phyloP scores from a whole-genome alignment of 2,113 vertebrate species.

The Gasterosteus nipponicus region DNA sequence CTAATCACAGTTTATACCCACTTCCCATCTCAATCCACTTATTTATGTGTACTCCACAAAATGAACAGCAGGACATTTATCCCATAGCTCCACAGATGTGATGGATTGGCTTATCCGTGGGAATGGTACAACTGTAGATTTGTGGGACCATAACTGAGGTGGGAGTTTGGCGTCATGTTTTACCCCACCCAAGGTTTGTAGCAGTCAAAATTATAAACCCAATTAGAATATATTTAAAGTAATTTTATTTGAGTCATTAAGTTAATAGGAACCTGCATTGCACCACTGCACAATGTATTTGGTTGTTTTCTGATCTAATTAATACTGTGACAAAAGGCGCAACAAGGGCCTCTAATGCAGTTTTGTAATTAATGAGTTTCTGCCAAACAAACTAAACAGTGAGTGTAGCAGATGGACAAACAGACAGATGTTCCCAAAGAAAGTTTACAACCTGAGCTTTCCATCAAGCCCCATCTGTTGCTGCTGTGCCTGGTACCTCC shows the following conservation, averaged over 20 bases:
- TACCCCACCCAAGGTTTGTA: background rate
- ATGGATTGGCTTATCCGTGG: conserved; percentile 55
- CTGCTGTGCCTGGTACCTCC: conserved; percentile 69
- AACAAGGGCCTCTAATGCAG: conserved; percentile 12
- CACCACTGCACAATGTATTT: background rate
- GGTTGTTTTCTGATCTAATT: conserved; percentile 36
- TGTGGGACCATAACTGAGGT: conserved; percentile 40
- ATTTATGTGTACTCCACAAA: conserved; percentile 54
- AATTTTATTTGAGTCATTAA: conserved; percentile 16
- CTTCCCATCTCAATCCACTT: conserved; percentile 57
- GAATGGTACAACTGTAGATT: conserved; percentile 37
- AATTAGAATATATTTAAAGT: conserved; percentile 18
- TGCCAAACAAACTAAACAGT: conserved; percentile 67
- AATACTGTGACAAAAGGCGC: conserved; percentile 25
- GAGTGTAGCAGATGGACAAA: conserved; percentile 81
- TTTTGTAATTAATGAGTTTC: conserved; percentile 55
- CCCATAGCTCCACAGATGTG: conserved; percentile 52
- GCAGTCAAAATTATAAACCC: conserved; percentile 7
- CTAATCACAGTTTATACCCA: conserved; percentile 54
- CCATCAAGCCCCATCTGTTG: conserved; percentile 82
- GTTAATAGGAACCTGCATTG: conserved; percentile 17
- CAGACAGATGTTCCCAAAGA: conserved; percentile 83
- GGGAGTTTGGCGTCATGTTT: conserved; percentile 8
- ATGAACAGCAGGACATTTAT: conserved; percentile 47
- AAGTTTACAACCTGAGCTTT: conserved; percentile 83